Evolutionary conservation across 2,113 vertebrate genomes (phyloP).

Genomic region (Nothoprocta perdicaria): DNA sequence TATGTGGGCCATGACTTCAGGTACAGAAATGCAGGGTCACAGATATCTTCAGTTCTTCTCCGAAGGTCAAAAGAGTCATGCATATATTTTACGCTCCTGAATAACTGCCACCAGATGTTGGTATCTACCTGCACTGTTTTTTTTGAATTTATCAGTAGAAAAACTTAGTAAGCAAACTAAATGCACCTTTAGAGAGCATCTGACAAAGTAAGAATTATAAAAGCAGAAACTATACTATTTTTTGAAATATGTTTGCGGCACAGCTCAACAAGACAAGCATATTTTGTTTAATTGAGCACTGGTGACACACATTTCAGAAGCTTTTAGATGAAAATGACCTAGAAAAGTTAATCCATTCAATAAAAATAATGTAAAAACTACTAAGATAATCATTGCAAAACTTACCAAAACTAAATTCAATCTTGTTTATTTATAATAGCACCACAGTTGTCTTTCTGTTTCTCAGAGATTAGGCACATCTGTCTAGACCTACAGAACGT

Average conservation of each 20-base stretch:
- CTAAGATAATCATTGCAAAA: background rate
- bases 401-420: background rate
- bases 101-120: background rate
- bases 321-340: background rate
- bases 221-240: background rate
- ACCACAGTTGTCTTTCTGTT: background rate
- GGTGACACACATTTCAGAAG: background rate
- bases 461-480: background rate
- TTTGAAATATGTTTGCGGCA: background rate
- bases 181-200: background rate
- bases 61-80: background rate
- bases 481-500: background rate
- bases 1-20: background rate
- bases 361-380: background rate
- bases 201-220: background rate
- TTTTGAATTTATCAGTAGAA: background rate
- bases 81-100: background rate
- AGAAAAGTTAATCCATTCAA: background rate
- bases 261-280: background rate
- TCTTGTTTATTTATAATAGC: background rate
- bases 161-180: background rate
- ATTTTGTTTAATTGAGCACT: background rate
- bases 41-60: background rate
- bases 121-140: background rate
- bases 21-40: background rate